Evolutionary conservation across 1,140 invertebrate genomes (phyloP).

Genomic region (Psilanteris sp.): DNA sequence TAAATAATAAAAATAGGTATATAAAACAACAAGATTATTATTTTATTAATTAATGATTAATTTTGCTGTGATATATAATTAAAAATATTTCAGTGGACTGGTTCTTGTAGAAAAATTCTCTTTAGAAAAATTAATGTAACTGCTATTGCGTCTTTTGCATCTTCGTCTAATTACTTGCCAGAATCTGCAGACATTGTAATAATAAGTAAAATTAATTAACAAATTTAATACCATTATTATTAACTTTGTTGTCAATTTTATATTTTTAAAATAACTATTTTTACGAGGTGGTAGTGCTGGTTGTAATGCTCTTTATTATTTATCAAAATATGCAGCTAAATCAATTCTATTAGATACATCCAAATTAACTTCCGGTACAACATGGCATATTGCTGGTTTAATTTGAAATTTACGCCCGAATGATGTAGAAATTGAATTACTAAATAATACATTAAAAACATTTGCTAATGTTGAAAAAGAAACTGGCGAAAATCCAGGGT

Average conservation of each 20-base stretch:
- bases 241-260: no score
- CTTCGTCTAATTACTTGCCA: slow-evolving; percentile 61
- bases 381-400: slow-evolving; percentile 91
- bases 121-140: slow-evolving; percentile 23
- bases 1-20: no score
- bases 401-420: slow-evolving; percentile 90
- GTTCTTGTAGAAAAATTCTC: slow-evolving; percentile 33
- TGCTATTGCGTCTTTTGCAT: slow-evolving; percentile 9
- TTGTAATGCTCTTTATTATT: slow-evolving; percentile 91
- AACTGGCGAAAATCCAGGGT: slow-evolving; percentile 89
- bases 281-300: slow-evolving; percentile 92
- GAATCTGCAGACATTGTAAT: slow-evolving; percentile 76
- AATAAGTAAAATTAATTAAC: slow-evolving; percentile 68
- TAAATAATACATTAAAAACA: slow-evolving; percentile 84
- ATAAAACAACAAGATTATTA: no score
- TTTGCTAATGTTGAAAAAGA: slow-evolving; percentile 87
- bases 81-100: slow-evolving; percentile 33
- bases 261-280: slow-evolving; percentile 7
- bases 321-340: slow-evolving; percentile 88
- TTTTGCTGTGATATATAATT: no score
- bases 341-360: slow-evolving; percentile 89
- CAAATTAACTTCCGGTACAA: slow-evolving; percentile 91
- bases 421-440: slow-evolving; percentile 89
- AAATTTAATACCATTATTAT: no score
- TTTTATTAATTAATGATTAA: no score